A percentile compares a stretch with the other conserved stretches of the same genome.
Evolutionary conservation across 2,888 invertebrate genomes (phyloP).

Genomic region (Tupiocoris notatus): DNA sequence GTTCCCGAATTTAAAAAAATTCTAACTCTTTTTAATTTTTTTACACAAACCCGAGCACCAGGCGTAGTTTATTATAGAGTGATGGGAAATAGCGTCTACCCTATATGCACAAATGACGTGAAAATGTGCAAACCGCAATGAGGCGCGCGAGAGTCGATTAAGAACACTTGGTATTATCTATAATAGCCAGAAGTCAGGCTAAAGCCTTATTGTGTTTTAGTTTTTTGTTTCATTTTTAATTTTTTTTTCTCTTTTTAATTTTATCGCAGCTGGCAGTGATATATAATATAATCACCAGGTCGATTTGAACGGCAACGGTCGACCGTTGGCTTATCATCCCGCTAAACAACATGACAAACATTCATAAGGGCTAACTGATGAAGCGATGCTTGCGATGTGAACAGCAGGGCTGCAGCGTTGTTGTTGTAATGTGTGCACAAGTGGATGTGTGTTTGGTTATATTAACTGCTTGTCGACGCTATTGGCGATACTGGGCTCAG

Average conservation of each 20-base stretch:
- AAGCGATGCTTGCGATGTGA: slow-evolving; percentile 46
- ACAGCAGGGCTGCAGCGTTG: slow-evolving; percentile 44
- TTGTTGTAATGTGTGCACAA: slow-evolving; percentile 42
- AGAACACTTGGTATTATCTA: slow-evolving; percentile 46
- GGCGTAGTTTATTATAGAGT: slow-evolving; percentile 34
- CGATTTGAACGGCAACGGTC: slow-evolving; percentile 3
- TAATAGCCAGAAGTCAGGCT: slow-evolving; percentile 37
- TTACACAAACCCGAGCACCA: slow-evolving; percentile 44
- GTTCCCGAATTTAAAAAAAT: slow-evolving; percentile 48
- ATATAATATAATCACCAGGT: slow-evolving; percentile 21
- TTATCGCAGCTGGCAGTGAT: slow-evolving; percentile 37
- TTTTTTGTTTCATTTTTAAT: neutral
- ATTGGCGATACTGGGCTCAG: slow-evolving; percentile 80
- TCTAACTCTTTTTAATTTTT: slow-evolving; percentile 22
- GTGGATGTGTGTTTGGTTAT: slow-evolving; percentile 43
- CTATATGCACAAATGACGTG: slow-evolving; percentile 40
- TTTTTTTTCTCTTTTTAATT: neutral
- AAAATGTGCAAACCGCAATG: slow-evolving; percentile 40
- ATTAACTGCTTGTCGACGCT: slow-evolving; percentile 88
- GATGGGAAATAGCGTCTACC: slow-evolving; percentile 44
- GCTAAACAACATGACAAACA: slow-evolving; percentile 32
- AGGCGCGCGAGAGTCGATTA: slow-evolving; percentile 43
- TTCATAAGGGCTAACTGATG: slow-evolving; percentile 39
- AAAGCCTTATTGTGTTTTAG: slow-evolving; percentile 19
- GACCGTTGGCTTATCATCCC: slow-evolving; percentile 19